Evolutionary conservation across 2,888 invertebrate genomes (phyloP).

Genomic region (Rutpela maculata): DNA sequence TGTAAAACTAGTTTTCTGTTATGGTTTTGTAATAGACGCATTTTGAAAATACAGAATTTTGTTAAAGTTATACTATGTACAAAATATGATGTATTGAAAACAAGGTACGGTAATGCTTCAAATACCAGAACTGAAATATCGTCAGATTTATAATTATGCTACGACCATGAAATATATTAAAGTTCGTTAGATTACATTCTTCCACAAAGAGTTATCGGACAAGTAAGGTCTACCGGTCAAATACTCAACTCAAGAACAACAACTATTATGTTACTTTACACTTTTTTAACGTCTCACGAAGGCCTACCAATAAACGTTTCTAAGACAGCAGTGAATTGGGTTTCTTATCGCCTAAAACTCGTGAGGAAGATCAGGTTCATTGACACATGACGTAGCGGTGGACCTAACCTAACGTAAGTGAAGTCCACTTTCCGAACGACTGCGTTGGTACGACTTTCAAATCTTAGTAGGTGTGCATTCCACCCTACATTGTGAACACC

Average conservation of each 20-base stretch:
- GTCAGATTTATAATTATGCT: not conserved
- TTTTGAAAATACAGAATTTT: not conserved
- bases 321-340: conserved; percentile 45
- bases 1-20: too few relatives aligned
- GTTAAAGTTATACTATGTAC: not conserved
- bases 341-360: conserved; percentile 59
- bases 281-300: conserved; percentile 39
- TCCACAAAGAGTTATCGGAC: conserved; percentile 28
- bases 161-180: conserved; percentile 4
- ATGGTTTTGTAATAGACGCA: not conserved
- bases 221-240: conserved; percentile 41
- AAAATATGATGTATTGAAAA: not conserved
- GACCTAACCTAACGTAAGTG: conserved; percentile 68
- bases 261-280: conserved; percentile 48
- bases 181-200: conserved; percentile 35
- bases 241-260: conserved; percentile 43
- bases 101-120: not conserved
- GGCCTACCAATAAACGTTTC: conserved; percentile 5
- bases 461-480: conserved; percentile 51
- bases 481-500: conserved; percentile 54
- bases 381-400: conserved; percentile 65
- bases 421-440: conserved; percentile 49
- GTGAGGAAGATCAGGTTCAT: conserved; percentile 60
- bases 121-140: not conserved
- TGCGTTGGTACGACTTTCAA: conserved; percentile 45